Percentiles rank a stretch among this genome's conserved stretches.
These are phyloP conservation scores for Pelochelys cantorii DNA, from an alignment of 2,797 vertebrate species.

Conservation along the genomic window DNA sequence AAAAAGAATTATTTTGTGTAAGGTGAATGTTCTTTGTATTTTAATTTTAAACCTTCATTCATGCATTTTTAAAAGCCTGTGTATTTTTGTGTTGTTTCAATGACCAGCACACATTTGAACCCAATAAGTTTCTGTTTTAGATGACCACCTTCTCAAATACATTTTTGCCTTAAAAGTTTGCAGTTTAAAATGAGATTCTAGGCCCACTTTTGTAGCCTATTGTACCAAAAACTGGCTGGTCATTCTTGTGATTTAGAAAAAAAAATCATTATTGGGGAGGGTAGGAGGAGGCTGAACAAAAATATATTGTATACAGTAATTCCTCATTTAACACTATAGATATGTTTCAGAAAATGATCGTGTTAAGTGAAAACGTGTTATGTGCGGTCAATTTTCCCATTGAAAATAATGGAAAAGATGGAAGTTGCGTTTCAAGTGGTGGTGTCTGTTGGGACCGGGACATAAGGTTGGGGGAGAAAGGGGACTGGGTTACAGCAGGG, in stretches of 20 bases:
- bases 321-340: too few species aligned
- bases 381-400: too few species aligned
- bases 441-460: too few species aligned
- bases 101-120: background rate
- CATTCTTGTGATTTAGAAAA: background rate
- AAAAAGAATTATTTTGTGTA: background rate
- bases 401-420: too few species aligned
- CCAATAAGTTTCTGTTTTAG: background rate
- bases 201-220: background rate
- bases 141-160: background rate
- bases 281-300: background rate
- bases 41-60: constrained; percentile 10
- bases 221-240: background rate
- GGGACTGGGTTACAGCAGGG: too few species aligned
- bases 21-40: background rate
- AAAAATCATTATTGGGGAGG: background rate
- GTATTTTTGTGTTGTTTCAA: background rate
- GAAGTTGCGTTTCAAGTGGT: too few species aligned
- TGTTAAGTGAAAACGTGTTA: too few species aligned
- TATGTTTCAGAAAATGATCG: too few species aligned
- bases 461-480: too few species aligned
- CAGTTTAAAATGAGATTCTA: background rate
- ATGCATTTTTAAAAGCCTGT: background rate
- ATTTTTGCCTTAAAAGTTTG: background rate
- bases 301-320: too few species aligned